Evolutionary conservation across 2,113 vertebrate species (phyloP).

Genomic region (Capreolus pygargus): DNA sequence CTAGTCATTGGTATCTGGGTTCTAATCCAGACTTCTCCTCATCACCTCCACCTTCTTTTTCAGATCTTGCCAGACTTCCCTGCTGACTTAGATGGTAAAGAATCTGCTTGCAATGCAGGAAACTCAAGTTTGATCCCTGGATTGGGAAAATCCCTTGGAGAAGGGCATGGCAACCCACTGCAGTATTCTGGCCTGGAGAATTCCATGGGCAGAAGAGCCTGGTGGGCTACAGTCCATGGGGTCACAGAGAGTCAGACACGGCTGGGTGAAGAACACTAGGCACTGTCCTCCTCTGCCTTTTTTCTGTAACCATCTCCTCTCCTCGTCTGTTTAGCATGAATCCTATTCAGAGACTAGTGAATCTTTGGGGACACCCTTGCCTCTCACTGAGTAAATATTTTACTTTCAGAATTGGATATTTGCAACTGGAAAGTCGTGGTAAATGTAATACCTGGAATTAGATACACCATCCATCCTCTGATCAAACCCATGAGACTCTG

Average conservation of each 20-base stretch:
- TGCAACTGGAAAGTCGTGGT: neutral
- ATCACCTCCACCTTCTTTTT: neutral
- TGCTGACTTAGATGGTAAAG: neutral
- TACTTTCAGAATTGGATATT: neutral
- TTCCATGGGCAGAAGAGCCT: neutral
- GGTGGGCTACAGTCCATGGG: neutral
- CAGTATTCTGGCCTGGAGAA: neutral
- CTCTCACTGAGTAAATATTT: neutral
- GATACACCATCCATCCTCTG: too few species aligned
- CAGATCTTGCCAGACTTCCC: fast-evolving
- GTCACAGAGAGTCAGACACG: neutral
- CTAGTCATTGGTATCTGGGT: fast-evolving
- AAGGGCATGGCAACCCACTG: neutral
- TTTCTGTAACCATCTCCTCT: neutral
- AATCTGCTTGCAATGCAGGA: neutral
- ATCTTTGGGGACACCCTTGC: fast-evolving
- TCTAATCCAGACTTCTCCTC: neutral
- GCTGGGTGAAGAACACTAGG: neutral
- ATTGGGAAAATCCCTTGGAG: neutral
- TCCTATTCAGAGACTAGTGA: neutral
- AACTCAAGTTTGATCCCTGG: neutral
- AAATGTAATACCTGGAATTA: neutral
- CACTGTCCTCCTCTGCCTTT: neutral
- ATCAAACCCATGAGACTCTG: neutral
- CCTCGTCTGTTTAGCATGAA: neutral